Base-by-base conservation (phyloP, 2,888 invertebrate species). In the Parnassius mnemosyne region DNA sequence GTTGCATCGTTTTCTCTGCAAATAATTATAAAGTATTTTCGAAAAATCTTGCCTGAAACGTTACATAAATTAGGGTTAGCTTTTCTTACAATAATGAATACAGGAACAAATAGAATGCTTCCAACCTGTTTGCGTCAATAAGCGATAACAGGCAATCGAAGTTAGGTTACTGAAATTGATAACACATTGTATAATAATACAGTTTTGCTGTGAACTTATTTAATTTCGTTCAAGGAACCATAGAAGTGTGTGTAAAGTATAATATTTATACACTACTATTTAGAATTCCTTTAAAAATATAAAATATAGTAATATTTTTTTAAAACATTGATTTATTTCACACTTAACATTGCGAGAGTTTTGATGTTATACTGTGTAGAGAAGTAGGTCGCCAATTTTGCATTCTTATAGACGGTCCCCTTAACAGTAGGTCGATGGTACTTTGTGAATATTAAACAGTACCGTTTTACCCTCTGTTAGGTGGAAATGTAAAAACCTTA, bases 151-250 rank as follows among this genome's bases (percentile, higher is more conserved):
- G 76, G 75, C 79, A 75, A 76, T 70, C 74, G 71, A 69, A 70
- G 74, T 77, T 79, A 77, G 75, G 80, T 79, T 75, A 76, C 69
- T 71, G 69, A 68, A 71, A 69, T 71, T 68, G 66, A 73, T 72
- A 75, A 72, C 68, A 63, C 25, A 25, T 25, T 25, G 25, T 25
- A 25, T 34, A 34, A 34, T 34, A 34, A 34, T 34, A 34, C 5
- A 34, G 34, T 34, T 34, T 34, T 34, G 7, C 34, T 7, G 34
- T 34, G 34, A 34, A 34, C 7, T 7, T 34, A 34, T 34, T 34
- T 34, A 5, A 34, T 5, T 34, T 34, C 34, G 34, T 34, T 34
- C 7, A 34, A 34, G 34, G 7, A 34, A 34, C 34, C 34, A 5
- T 34, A 34, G 34, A 34, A 34, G 7, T 34, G 34, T 34, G 34